Evolutionary conservation across 2,113 vertebrate genomes (phyloP), one percentile per base, ranked within the genome.

Genomic region (Periophthalmus modestus): DNA sequence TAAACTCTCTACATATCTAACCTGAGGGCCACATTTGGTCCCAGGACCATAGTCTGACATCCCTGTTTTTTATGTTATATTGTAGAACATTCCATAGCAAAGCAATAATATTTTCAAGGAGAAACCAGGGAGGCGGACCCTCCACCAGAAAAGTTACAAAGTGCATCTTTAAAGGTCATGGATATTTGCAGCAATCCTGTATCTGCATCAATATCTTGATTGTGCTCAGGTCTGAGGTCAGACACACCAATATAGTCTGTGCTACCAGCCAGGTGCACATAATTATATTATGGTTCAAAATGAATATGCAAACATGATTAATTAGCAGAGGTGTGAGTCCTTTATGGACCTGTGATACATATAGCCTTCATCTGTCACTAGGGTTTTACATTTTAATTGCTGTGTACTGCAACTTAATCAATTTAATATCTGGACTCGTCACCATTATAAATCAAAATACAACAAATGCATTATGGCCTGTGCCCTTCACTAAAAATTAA

Each of bases 161-260:
- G 18, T 54, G 19, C 52, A 54, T 16, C 50, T 15, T 18, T 52
- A 52, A 52, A 16, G 19, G 50, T 54, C 5, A 2, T n/a, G 18
- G 19, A 54, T n/a, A n/a, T n/a, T 54, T 54, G 52, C 19, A 54
- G 19, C 52, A 54, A 54, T 54, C 52, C 73, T 76, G 74, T 82
- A 72, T 78, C 80, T 82, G 73, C 76, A 85, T 28, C 28, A 86
- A 77, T 82, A 61, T 28, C 28, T 3, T 82, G 73, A 86, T 89
- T 68, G 70, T 66, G 18, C 68, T 36, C 66, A 80, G 72, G 62
- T 77, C 79, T 47, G 66, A 57, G 63, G 70, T 80, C 77, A 72
- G 68, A 80, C 68, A 71, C 36, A 80, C 63, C 66, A 66, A 57
- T 46, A 68, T 47, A 39, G 39, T 77, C 36, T 82, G 75, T 21